Base-by-base conservation (phyloP, 2,113 vertebrate genomes). In the Rhadina sibilatrix region DNA sequence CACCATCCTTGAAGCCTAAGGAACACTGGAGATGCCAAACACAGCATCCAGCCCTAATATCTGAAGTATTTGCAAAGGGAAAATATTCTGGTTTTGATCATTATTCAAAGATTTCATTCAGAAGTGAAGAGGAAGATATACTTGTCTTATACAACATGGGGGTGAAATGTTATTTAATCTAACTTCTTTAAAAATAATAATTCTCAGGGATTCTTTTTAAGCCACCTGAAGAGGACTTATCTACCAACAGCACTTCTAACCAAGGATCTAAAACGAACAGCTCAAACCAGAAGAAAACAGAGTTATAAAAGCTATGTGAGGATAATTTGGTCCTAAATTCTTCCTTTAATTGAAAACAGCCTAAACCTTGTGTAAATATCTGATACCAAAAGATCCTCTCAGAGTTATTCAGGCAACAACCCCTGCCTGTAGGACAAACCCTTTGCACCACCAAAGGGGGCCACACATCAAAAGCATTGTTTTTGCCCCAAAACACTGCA, bases 401-500 rank as follows among this genome's bases (percentile, higher is more conserved):
- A 49, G 63, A 22, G 30, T 13, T 40, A 12, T 40, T 40, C 40
- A 40, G 40, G 40, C 40, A 40, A 14, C 47, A 93, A 24, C 12
- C 59, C 23, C 50, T 81, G 64, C 52, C 80, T 30, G 31, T 4
- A 30, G 30, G 46, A 40, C 37, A 37, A 74, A 70, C 31, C 24
- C 14, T 47, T 9, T 21, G 17, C 12, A 27, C 25, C 37, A 16
- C 30, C 47, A 52, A 9, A 60, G 30, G 8, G 12, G 9, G 24
- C 7, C 6, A 33, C 63, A 33, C 21, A 25, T 3, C 40, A 56
- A 89, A 89, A 85, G 0, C 40, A 27, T 4, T 1, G 0, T 2
- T 49, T 79, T 49, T 40, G 6, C 38, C 56, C 56, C 61, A 50
- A 66, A 85, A 31, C 10, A 3, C 2, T 31, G 44, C 49, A 25